Conservation (phyloP, 2,113 vertebrate species). For the Daubentonia madagascariensis region DNA sequence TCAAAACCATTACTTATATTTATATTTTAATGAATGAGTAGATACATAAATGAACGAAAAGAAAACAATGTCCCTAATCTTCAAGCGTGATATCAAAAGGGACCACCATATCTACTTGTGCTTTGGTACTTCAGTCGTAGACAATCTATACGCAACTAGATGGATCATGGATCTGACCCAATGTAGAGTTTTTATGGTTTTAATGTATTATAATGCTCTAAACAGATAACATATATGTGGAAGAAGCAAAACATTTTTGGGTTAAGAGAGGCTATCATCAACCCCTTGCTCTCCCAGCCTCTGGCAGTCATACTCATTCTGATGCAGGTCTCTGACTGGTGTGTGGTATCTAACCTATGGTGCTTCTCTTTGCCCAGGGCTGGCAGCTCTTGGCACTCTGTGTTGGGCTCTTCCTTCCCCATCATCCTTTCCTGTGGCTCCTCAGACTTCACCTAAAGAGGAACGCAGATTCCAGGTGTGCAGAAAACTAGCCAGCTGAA, state of each 20-base stretch:
- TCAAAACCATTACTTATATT: background rate
- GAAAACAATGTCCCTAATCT: background rate
- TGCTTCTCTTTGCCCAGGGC: slow-evolving; percentile 84
- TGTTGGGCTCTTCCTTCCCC: slow-evolving; percentile 95
- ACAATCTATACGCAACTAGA: background rate
- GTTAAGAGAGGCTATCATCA: background rate
- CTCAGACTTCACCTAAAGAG: slow-evolving; percentile 93
- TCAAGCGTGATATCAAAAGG: background rate
- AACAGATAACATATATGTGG: background rate
- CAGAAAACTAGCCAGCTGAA: background rate
- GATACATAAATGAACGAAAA: background rate
- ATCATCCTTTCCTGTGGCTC: slow-evolving; percentile 96
- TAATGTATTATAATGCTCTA: background rate
- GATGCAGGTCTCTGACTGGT: too few relatives aligned
- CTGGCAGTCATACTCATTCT: background rate
- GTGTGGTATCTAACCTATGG: background rate
- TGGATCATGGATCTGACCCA: background rate
- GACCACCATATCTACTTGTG: too few relatives aligned
- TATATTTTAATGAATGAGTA: background rate
- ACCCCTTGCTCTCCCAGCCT: background rate
- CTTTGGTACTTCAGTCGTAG: background rate
- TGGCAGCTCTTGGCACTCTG: slow-evolving; percentile 98
- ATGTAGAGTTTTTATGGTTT: background rate
- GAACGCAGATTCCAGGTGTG: slow-evolving; percentile 93
- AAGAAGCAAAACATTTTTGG: background rate